phyloP scores from a whole-genome alignment of 2,797 vertebrate genomes.

The Pogoniulus pusillus region DNA sequence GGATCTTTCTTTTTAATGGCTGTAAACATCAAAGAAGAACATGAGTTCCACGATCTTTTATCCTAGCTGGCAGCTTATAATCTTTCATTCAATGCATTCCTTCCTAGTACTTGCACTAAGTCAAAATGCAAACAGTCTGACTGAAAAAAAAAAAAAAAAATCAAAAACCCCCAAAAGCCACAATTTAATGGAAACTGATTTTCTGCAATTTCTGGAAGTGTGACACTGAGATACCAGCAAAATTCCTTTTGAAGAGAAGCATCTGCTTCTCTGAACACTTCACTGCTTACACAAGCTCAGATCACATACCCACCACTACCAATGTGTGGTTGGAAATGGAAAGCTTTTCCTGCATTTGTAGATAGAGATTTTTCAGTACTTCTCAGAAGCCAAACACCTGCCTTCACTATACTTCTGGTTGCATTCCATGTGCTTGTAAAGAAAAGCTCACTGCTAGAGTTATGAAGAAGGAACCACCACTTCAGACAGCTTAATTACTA shows the following conservation, averaged over 20 bases:
- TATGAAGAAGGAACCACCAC: neutral
- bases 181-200: neutral
- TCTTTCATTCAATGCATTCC: neutral
- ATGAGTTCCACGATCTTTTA: neutral
- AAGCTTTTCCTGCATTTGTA: neutral
- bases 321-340: neutral
- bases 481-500: neutral
- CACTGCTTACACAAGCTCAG: neutral
- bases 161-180: neutral
- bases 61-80: neutral
- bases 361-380: neutral
- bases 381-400: neutral
- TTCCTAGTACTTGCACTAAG: neutral
- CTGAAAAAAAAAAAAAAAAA: neutral
- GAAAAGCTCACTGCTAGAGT: neutral
- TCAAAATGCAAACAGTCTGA: neutral
- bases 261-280: neutral
- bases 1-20: neutral
- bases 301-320: neutral
- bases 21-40: constrained; percentile 4
- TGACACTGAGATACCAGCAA: neutral
- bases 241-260: neutral
- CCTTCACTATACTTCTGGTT: neutral
- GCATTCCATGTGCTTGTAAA: neutral
- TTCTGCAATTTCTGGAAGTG: constrained; percentile 17